Evolutionary conservation across 2,113 vertebrate species (phyloP).

Genomic region (Aptenodytes patagonicus): DNA sequence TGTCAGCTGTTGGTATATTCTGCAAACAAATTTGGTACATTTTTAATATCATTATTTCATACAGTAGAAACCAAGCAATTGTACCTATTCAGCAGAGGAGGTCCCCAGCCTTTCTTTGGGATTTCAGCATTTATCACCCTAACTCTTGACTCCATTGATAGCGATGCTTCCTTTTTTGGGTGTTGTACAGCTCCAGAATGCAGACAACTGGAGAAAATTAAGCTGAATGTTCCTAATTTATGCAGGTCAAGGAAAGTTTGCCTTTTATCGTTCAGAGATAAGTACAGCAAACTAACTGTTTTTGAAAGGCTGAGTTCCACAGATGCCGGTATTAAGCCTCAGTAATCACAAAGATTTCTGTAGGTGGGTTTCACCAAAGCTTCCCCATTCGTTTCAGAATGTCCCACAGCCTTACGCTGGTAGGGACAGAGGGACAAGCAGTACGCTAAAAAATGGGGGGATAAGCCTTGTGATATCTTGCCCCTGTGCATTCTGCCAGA

Average conservation of each 20-base stretch:
- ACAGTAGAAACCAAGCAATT: not conserved
- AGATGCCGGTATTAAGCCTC: not conserved
- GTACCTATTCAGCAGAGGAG: not conserved
- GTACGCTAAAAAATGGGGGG: rapidly evolving
- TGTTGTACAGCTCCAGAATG: not conserved
- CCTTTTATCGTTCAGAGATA: constrained; percentile 20
- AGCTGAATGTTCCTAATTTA: constrained; percentile 22
- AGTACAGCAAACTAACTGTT: not conserved
- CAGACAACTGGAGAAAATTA: constrained; percentile 42
- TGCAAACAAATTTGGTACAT: not conserved
- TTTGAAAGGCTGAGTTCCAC: constrained; percentile 4
- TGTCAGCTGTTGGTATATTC: constrained; percentile 5
- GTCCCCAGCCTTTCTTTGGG: not conserved
- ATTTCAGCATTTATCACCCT: not conserved
- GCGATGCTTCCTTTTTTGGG: constrained; percentile 23
- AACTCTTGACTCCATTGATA: not conserved
- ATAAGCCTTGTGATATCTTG: not conserved
- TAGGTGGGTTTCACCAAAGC: not conserved
- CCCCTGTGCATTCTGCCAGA: not conserved
- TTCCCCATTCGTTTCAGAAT: not conserved
- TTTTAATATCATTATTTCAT: not conserved
- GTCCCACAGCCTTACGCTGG: not conserved
- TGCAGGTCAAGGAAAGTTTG: constrained; percentile 58
- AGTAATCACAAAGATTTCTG: not conserved
- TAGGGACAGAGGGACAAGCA: not conserved